Conservation (phyloP, 2,888 invertebrate species). For the Oscheius sp. region DNA sequence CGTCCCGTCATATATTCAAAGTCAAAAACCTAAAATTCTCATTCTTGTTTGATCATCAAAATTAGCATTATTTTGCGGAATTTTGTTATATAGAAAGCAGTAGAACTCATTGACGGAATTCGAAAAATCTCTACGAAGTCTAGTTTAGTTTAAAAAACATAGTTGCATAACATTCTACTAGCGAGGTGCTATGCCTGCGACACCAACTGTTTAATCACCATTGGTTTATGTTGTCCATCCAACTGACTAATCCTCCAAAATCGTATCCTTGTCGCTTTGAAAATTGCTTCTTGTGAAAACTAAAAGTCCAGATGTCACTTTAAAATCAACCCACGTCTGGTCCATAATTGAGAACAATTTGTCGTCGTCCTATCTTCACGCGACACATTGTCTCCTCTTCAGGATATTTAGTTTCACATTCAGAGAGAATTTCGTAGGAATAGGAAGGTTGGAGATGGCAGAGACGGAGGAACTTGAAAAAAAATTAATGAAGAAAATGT, state of each 20-base stretch:
- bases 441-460: constrained; percentile 86
- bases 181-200: background rate
- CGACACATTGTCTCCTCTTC: constrained; percentile 73
- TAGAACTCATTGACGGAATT: too few species aligned
- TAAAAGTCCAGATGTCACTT: constrained; percentile 58
- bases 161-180: too few species aligned
- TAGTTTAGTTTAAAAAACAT: too few species aligned
- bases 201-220: background rate
- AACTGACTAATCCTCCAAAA: constrained; percentile 85
- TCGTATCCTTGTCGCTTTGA: constrained; percentile 92
- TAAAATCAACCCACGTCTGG: constrained; percentile 31
- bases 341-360: constrained; percentile 50
- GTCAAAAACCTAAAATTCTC: constrained; percentile 55
- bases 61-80: too few species aligned
- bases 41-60: too few species aligned
- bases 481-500: too few species aligned
- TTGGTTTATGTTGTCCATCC: constrained; percentile 21
- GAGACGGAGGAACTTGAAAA: constrained; percentile 88
- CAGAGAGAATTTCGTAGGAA: constrained; percentile 84
- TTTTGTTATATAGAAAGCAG: too few species aligned
- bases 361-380: constrained; percentile 80
- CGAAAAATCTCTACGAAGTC: too few species aligned
- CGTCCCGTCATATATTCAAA: constrained; percentile 62
- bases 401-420: constrained; percentile 42
- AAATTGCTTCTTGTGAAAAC: constrained; percentile 79